phyloP scores from a whole-genome alignment of 2,888 invertebrate species.

The Watsonalla binaria region DNA sequence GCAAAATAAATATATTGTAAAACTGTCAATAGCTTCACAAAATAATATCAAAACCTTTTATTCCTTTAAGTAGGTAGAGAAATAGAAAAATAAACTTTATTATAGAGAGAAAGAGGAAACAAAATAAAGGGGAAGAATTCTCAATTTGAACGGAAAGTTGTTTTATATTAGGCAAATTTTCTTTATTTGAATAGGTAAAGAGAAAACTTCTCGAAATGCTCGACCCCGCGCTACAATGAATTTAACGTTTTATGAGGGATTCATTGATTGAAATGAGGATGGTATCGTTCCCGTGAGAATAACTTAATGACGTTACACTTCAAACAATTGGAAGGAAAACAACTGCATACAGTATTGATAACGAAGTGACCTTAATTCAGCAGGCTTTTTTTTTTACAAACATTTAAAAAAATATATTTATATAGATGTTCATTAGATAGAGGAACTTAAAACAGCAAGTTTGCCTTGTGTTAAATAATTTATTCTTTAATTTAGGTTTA shows the following conservation, averaged over 20 bases:
- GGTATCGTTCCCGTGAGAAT: too few relatives aligned
- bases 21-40: slow-evolving; percentile 11
- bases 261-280: neutral
- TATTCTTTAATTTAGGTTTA: too few relatives aligned
- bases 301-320: too few relatives aligned
- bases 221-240: slow-evolving; percentile 29
- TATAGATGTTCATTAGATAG: too few relatives aligned
- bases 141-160: slow-evolving; percentile 50
- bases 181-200: slow-evolving; percentile 43
- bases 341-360: too few relatives aligned
- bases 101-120: slow-evolving; percentile 39
- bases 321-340: too few relatives aligned
- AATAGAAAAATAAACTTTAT: slow-evolving; percentile 43
- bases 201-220: slow-evolving; percentile 41
- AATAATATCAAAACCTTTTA: slow-evolving; percentile 14
- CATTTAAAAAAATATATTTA: too few relatives aligned
- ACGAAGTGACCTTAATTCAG: too few relatives aligned
- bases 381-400: too few relatives aligned
- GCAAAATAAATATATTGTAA: too few relatives aligned
- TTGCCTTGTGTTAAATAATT: too few relatives aligned
- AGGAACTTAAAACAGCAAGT: too few relatives aligned
- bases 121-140: slow-evolving; percentile 41
- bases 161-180: slow-evolving; percentile 45
- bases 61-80: slow-evolving; percentile 22
- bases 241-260: slow-evolving; percentile 26